These are phyloP conservation scores for Crotalus horridus DNA, from an alignment of 2,113 vertebrate species.

Conservation along the genomic window DNA sequence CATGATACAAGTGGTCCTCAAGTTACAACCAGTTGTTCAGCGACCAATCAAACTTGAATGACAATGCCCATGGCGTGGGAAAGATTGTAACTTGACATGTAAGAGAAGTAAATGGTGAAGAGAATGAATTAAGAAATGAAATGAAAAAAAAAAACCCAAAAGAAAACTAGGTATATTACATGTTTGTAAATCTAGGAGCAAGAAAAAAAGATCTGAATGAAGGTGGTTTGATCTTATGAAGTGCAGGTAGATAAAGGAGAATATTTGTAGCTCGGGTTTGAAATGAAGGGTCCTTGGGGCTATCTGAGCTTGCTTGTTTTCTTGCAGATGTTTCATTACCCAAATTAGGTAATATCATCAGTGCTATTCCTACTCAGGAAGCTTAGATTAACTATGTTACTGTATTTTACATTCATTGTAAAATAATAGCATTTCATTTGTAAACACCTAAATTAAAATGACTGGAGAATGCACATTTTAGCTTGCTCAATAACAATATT, in stretches of 20 bases:
- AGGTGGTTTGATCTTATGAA: not conserved
- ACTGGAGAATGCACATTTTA: not conserved
- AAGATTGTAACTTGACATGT: not conserved
- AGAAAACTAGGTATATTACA: not conserved
- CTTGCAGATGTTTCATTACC: not conserved
- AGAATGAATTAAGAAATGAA: not conserved
- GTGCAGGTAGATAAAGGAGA: not conserved
- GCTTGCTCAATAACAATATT: not conserved
- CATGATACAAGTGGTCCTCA: not conserved
- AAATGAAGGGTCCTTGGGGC: not conserved
- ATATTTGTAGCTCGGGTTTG: not conserved
- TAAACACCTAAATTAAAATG: not conserved
- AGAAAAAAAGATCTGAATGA: not conserved
- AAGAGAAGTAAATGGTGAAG: not conserved
- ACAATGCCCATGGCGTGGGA: not conserved
- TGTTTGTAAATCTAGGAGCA: not conserved
- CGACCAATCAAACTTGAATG: not conserved
- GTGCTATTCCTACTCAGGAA: not conserved
- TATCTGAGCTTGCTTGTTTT: not conserved
- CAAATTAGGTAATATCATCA: not conserved
- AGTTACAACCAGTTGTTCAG: not conserved
- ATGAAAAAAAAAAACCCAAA: not conserved
- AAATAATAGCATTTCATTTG: not conserved
- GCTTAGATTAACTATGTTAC: not conserved
- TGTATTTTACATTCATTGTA: not conserved